phyloP scores from a whole-genome alignment of 2,888 invertebrate species.

The Cephus rjabovi region DNA sequence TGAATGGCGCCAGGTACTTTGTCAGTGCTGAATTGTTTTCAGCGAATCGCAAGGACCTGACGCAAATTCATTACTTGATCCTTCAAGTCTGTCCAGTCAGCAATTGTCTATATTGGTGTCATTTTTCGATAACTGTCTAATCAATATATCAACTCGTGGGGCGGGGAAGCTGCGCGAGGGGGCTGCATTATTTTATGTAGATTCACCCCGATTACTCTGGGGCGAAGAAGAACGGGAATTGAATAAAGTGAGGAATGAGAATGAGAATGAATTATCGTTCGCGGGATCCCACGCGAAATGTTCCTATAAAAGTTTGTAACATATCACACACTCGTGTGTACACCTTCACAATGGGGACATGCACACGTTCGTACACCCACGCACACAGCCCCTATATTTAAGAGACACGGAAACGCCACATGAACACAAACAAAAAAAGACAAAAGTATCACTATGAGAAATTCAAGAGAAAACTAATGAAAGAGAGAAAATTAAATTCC shows the following conservation, averaged over 20 bases:
- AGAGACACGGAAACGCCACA: not conserved
- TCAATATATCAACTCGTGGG: constrained; percentile 56
- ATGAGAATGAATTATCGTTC: constrained; percentile 43
- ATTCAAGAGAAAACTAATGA: constrained; percentile 13
- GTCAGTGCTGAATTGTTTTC: not conserved
- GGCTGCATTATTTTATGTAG: constrained; percentile 52
- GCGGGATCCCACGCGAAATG: constrained; percentile 59
- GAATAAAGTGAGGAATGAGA: not conserved
- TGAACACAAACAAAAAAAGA: constrained; percentile 11
- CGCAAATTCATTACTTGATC: constrained; percentile 42
- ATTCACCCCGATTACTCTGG: constrained; percentile 48
- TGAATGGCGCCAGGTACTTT: constrained; percentile 45
- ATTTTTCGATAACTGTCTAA: constrained; percentile 65
- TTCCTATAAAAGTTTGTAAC: constrained; percentile 64
- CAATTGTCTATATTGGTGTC: constrained; percentile 64
- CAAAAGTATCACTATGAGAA: constrained; percentile 22
- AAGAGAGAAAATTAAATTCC: constrained; percentile 19
- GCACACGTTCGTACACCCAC: constrained; percentile 32
- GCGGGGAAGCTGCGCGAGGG: constrained; percentile 45
- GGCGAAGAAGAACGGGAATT: not conserved
- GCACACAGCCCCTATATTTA: not conserved
- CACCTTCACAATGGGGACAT: not conserved
- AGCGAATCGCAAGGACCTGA: not conserved
- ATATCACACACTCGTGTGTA: constrained; percentile 51
- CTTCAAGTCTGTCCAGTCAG: constrained; percentile 60